Percentiles rank a stretch among this genome's conserved stretches.
Evolutionary conservation across 2,888 invertebrate genomes (phyloP).

Genomic region (Clepsis dumicolana): DNA sequence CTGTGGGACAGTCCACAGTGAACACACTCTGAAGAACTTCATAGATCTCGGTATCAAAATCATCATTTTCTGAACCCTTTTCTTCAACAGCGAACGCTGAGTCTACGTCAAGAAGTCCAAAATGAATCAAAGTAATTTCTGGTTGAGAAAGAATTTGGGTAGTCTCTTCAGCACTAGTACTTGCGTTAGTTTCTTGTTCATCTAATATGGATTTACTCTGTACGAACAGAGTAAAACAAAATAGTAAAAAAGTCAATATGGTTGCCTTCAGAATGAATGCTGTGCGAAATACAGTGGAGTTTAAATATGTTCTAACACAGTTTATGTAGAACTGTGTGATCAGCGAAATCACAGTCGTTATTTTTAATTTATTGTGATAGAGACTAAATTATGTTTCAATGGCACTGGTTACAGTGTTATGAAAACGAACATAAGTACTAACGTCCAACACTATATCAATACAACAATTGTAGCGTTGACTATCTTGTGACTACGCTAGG

Average conservation of each 20-base stretch:
- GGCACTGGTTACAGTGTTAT: neutral
- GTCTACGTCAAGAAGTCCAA: neutral
- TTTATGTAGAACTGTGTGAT: neutral
- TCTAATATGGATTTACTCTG: neutral
- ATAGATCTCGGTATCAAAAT: neutral
- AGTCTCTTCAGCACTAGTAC: neutral
- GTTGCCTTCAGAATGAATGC: neutral
- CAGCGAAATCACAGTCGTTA: neutral
- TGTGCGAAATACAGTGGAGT: neutral
- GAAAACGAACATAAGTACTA: neutral
- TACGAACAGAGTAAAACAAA: neutral
- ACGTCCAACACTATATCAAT: neutral
- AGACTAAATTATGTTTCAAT: neutral
- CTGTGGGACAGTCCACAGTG: conserved; percentile 17
- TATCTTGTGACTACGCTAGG: neutral
- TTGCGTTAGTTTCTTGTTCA: neutral
- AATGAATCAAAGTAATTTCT: conserved; percentile 4
- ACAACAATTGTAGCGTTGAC: neutral
- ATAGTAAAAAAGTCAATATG: neutral
- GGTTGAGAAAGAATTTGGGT: neutral
- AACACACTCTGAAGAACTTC: conserved; percentile 8
- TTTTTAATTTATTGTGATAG: neutral
- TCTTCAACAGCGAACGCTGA: neutral
- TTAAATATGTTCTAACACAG: neutral
- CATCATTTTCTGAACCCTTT: neutral